phyloP scores from a whole-genome alignment of 2,888 invertebrate species.

The Microctonus hyperodae region DNA sequence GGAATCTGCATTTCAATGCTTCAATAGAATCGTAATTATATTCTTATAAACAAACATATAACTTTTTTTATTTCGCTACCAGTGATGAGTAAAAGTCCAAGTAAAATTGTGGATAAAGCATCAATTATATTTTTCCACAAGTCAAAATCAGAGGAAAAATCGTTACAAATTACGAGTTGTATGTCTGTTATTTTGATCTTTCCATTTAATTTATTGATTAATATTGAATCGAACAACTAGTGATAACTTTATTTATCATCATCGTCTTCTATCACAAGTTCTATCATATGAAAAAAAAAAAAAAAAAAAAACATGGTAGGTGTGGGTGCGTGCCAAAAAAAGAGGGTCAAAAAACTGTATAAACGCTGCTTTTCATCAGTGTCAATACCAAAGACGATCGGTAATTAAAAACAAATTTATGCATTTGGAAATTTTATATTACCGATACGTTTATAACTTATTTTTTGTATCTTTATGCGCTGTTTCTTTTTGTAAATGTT shows the following conservation, averaged over 20 bases:
- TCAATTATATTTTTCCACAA: background rate
- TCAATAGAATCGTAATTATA: background rate
- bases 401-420: background rate
- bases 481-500: background rate
- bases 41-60: background rate
- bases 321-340: background rate
- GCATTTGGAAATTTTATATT: background rate
- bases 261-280: background rate
- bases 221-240: background rate
- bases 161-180: background rate
- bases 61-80: background rate
- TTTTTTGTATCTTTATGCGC: background rate
- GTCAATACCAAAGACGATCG: slow-evolving; percentile 8
- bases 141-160: background rate
- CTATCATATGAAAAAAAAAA: background rate
- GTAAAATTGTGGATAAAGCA: background rate
- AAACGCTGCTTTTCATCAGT: background rate
- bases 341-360: background rate
- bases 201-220: background rate
- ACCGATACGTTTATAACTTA: background rate
- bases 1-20: background rate
- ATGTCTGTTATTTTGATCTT: background rate
- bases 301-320: background rate
- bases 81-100: background rate
- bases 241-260: background rate